Evolutionary conservation across 2,888 invertebrate species (phyloP).

Genomic region (Aplocera efformata): DNA sequence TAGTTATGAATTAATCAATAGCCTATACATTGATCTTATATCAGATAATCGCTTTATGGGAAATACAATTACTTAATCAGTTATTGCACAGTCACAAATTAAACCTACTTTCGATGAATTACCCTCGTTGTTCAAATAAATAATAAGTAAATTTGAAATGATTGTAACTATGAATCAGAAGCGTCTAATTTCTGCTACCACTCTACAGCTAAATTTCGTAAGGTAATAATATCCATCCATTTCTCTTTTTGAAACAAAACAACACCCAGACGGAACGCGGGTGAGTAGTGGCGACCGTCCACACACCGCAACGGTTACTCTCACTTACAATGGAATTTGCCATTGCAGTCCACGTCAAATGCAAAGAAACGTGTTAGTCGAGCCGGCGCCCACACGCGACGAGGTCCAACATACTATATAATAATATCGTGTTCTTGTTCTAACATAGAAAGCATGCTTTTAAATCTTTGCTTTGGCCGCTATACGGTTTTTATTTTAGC

Average conservation of each 20-base stretch:
- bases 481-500: neutral
- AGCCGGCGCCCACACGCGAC: constrained; percentile 38
- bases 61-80: too few relatives aligned
- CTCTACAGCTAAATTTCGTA: too few relatives aligned
- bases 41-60: too few relatives aligned
- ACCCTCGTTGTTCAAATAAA: too few relatives aligned
- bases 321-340: constrained; percentile 49
- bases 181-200: too few relatives aligned
- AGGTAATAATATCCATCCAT: too few relatives aligned
- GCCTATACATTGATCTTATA: neutral
- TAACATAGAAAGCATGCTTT: constrained; percentile 23
- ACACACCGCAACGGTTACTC: constrained; percentile 34
- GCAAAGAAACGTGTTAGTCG: constrained; percentile 40
- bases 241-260: neutral
- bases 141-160: too few relatives aligned
- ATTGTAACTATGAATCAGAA: too few relatives aligned
- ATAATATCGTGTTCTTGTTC: constrained; percentile 6
- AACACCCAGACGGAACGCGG: neutral
- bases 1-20: constrained; percentile 1
- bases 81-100: too few relatives aligned
- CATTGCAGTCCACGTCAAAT: constrained; percentile 40
- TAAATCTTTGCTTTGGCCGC: constrained; percentile 18
- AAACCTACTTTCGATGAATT: too few relatives aligned
- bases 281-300: constrained; percentile 1
- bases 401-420: neutral